Conservation (phyloP, 2,113 vertebrate species). For the Perca fluviatilis region DNA sequence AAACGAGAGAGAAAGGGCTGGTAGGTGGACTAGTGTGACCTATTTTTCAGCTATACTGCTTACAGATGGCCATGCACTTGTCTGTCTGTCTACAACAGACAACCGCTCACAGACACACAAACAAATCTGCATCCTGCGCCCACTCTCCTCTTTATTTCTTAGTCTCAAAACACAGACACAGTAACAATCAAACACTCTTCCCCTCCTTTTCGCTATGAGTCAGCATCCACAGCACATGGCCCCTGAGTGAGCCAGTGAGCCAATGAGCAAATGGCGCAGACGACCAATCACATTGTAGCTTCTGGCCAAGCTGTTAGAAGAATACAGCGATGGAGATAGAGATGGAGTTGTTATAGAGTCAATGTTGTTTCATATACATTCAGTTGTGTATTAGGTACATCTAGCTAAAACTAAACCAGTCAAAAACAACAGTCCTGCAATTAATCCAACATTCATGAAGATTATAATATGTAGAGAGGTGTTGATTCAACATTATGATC, state of each 20-base stretch:
- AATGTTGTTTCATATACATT: background rate
- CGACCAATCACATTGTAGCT: constrained; percentile 55
- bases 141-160: constrained; percentile 60
- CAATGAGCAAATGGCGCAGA: constrained; percentile 57
- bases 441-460: no score
- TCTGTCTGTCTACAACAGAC: constrained; percentile 56
- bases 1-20: constrained; percentile 25
- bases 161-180: constrained; percentile 65
- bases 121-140: constrained; percentile 68
- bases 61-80: constrained; percentile 59
- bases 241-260: constrained; percentile 26
- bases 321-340: constrained; percentile 16
- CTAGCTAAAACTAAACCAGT: background rate
- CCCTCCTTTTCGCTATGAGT: constrained; percentile 61
- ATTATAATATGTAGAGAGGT: background rate
- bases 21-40: constrained; percentile 59
- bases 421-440: background rate
- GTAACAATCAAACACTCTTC: constrained; percentile 37
- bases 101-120: constrained; percentile 52
- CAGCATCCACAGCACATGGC: constrained; percentile 67
- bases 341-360: constrained; percentile 14
- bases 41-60: constrained; percentile 65
- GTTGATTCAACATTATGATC: background rate
- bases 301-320: constrained; percentile 44
- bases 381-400: constrained; percentile 5